Percentiles rank a stretch among this genome's conserved stretches.
phyloP scores from a whole-genome alignment of 2,797 vertebrate species.

The Hirundo rustica region DNA sequence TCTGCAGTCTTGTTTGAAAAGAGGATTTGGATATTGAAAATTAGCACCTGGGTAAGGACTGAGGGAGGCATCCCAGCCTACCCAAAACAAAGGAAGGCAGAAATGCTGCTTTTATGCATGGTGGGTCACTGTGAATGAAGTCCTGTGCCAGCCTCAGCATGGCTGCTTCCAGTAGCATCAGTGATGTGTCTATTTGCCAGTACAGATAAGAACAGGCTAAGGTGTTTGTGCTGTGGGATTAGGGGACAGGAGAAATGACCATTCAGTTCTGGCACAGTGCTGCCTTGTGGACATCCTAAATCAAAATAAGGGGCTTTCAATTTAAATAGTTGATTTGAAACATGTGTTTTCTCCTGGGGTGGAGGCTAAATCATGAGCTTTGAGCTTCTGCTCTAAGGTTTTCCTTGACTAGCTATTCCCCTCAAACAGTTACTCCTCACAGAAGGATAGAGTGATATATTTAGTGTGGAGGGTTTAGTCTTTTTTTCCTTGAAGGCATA shows the following conservation, averaged over 20 bases:
- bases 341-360: not conserved
- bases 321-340: not conserved
- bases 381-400: not conserved
- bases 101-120: not conserved
- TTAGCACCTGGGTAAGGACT: not conserved
- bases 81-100: not conserved
- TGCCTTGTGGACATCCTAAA: not conserved
- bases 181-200: fast-evolving
- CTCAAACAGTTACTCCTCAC: not conserved
- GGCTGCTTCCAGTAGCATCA: not conserved
- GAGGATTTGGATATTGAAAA: not conserved
- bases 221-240: not conserved
- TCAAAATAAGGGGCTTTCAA: not conserved
- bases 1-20: not conserved
- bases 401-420: not conserved
- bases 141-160: not conserved
- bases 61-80: not conserved
- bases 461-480: not conserved
- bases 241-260: not conserved
- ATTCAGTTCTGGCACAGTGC: not conserved
- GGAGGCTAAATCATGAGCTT: not conserved
- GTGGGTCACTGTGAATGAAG: not conserved
- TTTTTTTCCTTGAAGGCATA: not conserved
- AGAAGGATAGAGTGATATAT: not conserved
- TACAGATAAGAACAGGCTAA: fast-evolving